Base-by-base conservation (phyloP, 2,888 invertebrate genomes). In the Portevinia maculata region DNA sequence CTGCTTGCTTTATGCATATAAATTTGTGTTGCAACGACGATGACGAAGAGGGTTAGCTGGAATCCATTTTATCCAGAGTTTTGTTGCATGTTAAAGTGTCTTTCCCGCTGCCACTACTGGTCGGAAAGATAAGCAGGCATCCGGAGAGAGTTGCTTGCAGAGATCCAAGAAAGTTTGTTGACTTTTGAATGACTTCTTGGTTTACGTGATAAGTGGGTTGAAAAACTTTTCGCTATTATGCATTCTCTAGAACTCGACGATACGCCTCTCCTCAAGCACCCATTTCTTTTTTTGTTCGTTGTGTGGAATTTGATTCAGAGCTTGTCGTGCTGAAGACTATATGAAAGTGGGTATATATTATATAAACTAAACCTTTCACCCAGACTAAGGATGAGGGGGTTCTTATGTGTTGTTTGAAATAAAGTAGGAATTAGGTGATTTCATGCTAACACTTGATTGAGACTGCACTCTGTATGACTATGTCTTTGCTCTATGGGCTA, bases 171-270 rank as follows among this genome's bases (percentile, higher is more conserved):
- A 89, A 90, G 90, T 89, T 89, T 88, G 87, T 90, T 89, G 89
- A 89, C 89, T 89, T 89, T 88, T 89, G 88, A 89, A 89, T 88
- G 88, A 89, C 89, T 89, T 88, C 88, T 88, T 86, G 87, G 86
- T 86, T 88, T 88, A 87, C 87, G 88, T 88, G 88, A 88, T 88
- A 88, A 88, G 88, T 88, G 87, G 87, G 88, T 87, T 86, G 88
- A 87, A 84, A 84, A 84, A 84, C 64, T 83, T 83, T 78, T 78
- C 67, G 60, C 83, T 73, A 78, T 83, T 83, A 83, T 83, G 83
- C 83, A 67, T 83, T 73, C 65, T 62, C 83, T 60, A 44, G 50
- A 46, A 78, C 81, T 81, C 81, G 70, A 81, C 70, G 44, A 53
- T 39, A 44, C 64, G 41, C 57, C 75, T 44, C 50, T 19, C 17